Evolutionary conservation across 2,888 invertebrate species (phyloP).

Genomic region (Apamea monoglypha): DNA sequence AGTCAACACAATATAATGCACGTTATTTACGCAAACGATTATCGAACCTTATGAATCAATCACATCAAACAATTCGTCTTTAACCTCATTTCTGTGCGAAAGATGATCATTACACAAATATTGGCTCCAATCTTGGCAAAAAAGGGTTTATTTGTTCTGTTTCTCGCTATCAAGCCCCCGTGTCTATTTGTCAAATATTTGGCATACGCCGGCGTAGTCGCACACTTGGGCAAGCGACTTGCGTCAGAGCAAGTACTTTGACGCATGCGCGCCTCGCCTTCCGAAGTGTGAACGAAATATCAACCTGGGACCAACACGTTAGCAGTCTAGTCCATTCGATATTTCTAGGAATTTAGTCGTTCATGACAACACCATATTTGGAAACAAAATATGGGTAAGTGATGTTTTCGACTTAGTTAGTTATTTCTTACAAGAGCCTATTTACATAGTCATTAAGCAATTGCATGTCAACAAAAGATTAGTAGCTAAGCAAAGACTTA

Average conservation of each 20-base stretch:
- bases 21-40: slow-evolving; percentile 68
- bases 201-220: slow-evolving; percentile 65
- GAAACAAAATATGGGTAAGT: slow-evolving; percentile 39
- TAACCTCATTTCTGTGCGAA: slow-evolving; percentile 68
- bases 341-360: slow-evolving; percentile 65
- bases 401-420: slow-evolving; percentile 13
- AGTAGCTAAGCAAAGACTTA: not conserved
- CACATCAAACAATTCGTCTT: slow-evolving; percentile 68
- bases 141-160: slow-evolving; percentile 69
- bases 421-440: not conserved
- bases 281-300: slow-evolving; percentile 64
- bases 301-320: slow-evolving; percentile 61
- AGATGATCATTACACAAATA: slow-evolving; percentile 62
- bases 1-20: slow-evolving; percentile 62
- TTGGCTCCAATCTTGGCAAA: slow-evolving; percentile 65
- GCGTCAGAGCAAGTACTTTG: slow-evolving; percentile 73
- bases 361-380: slow-evolving; percentile 34
- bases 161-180: slow-evolving; percentile 69
- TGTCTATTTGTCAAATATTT: slow-evolving; percentile 71
- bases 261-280: slow-evolving; percentile 70
- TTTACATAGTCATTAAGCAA: not conserved
- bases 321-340: slow-evolving; percentile 55
- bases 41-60: slow-evolving; percentile 68
- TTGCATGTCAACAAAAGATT: not conserved
- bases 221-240: slow-evolving; percentile 69